phyloP scores from a whole-genome alignment of 2,888 invertebrate species.

The Entomobrya multifasciata region DNA sequence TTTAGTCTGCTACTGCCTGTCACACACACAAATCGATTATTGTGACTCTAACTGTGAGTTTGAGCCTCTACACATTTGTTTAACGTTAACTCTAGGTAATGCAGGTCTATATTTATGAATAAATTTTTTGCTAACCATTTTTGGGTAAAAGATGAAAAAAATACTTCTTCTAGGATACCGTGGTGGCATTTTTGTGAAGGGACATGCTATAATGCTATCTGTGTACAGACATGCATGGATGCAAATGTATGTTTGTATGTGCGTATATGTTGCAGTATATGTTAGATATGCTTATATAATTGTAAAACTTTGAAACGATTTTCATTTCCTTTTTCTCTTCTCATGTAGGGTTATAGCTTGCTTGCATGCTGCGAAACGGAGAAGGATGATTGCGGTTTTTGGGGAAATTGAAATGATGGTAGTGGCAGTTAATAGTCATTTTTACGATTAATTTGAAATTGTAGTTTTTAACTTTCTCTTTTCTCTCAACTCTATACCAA shows the following conservation, averaged over 20 bases:
- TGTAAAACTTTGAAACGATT: too few species aligned
- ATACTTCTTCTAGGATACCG: not conserved
- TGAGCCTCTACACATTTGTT: too few species aligned
- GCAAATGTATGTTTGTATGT: too few species aligned
- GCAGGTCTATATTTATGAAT: slow-evolving; percentile 4
- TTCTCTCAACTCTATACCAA: not conserved
- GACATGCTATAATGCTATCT: too few species aligned
- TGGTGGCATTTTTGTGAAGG: too few species aligned
- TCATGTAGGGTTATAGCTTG: too few species aligned
- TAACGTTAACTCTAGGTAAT: not conserved
- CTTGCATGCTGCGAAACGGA: too few species aligned
- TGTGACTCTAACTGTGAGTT: not conserved
- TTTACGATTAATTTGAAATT: slow-evolving; percentile 2
- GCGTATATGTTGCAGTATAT: too few species aligned
- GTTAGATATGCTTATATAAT: too few species aligned
- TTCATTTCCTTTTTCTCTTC: too few species aligned
- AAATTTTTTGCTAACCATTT: not conserved
- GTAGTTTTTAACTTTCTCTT: not conserved
- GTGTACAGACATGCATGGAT: too few species aligned
- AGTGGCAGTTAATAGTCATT: not conserved
- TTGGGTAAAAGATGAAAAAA: not conserved
- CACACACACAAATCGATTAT: slow-evolving; percentile 42
- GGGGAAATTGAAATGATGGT: not conserved
- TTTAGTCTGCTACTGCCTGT: too few species aligned
- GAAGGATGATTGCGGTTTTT: not conserved